These are phyloP conservation scores for Bombus turneri DNA, from an alignment of 1,140 invertebrate species.

Conservation along the genomic window DNA sequence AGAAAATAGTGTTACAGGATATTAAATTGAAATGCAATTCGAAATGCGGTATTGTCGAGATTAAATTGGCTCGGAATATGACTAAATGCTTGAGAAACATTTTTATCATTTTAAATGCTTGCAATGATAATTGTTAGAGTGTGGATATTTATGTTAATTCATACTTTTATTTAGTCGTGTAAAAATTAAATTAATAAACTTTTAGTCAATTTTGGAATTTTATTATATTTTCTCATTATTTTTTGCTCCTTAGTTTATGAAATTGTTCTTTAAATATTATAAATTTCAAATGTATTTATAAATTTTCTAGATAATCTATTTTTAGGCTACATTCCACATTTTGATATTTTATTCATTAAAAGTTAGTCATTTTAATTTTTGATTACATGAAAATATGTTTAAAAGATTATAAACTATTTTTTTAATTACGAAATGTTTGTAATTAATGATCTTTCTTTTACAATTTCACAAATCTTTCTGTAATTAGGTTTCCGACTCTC, in stretches of 20 bases:
- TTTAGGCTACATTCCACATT: not conserved
- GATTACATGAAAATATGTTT: not conserved
- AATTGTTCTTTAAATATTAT: too few relatives aligned
- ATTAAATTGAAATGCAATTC: slow-evolving; percentile 2
- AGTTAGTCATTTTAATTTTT: not conserved
- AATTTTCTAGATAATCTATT: not conserved
- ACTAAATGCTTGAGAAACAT: not conserved
- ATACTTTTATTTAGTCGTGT: not conserved
- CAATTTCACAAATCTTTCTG: not conserved
- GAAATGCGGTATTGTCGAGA: not conserved
- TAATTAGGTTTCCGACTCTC: not conserved
- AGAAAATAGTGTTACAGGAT: not conserved
- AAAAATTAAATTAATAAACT: not conserved
- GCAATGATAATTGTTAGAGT: not conserved
- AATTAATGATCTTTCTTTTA: not conserved
- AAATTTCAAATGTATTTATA: too few relatives aligned
- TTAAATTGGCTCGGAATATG: not conserved
- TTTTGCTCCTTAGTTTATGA: too few relatives aligned
- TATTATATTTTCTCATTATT: too few relatives aligned
- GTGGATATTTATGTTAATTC: not conserved
- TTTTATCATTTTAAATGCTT: not conserved
- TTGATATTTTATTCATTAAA: not conserved
- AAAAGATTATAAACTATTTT: not conserved
- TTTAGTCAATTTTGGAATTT: too few relatives aligned
- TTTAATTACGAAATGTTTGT: not conserved